Conservation (phyloP, 1,140 invertebrate genomes). For the Drosophila ironensis region DNA sequence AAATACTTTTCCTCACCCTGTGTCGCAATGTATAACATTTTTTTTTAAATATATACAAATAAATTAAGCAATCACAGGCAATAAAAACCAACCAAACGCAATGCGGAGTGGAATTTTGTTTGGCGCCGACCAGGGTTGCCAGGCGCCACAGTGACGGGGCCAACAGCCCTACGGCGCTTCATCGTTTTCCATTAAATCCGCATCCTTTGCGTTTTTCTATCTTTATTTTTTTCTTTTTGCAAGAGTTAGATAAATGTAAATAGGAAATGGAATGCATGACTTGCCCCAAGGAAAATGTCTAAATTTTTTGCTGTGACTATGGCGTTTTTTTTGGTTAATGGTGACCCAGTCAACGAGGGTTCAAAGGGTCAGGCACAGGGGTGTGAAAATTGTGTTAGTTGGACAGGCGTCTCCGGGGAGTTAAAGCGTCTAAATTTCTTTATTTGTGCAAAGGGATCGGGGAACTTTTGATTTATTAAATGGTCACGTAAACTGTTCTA, state of each 20-base stretch:
- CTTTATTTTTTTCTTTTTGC: constrained; percentile 22
- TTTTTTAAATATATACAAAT: constrained; percentile 45
- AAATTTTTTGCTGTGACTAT: constrained; percentile 32
- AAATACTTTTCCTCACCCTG: constrained; percentile 4
- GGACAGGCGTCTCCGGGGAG: constrained; percentile 29
- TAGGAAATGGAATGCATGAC: constrained; percentile 67
- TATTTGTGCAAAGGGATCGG: too few species aligned
- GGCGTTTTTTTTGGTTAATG: constrained; percentile 11
- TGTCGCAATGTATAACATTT: constrained; percentile 9
- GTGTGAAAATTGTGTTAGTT: constrained; percentile 40
- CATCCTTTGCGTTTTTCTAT: constrained; percentile 25
- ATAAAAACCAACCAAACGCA: constrained; percentile 57
- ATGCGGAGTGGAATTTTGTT: constrained; percentile 53
- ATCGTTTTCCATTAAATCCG: constrained; percentile 60
- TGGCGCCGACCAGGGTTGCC: constrained; percentile 59
- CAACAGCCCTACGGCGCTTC: constrained; percentile 61
- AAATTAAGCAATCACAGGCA: constrained; percentile 70
- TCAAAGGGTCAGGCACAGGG: background rate
- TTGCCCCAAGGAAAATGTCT: constrained; percentile 42
- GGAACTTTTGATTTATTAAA: background rate
- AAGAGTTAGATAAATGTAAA: constrained; percentile 64
- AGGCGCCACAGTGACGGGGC: constrained; percentile 55
- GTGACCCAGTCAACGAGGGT: constrained; percentile 23
- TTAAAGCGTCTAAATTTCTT: background rate
- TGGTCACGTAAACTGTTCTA: constrained; percentile 28